A percentile compares a stretch with the other conserved stretches of the same genome.
phyloP scores from a whole-genome alignment of 2,113 vertebrate species.

The Hirundichthys speculiger region DNA sequence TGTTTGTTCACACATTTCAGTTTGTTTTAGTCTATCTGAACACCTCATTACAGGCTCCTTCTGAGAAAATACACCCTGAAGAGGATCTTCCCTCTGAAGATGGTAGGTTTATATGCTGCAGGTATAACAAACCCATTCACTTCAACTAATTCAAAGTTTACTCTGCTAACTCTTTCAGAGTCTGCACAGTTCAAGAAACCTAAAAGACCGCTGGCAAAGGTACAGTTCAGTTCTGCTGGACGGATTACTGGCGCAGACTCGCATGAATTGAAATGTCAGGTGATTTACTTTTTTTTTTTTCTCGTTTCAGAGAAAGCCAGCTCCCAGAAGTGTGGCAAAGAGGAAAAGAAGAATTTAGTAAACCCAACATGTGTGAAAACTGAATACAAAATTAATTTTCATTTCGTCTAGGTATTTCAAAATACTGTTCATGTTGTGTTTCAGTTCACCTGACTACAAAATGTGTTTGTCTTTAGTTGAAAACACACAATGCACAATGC shows the following conservation, averaged over 20 bases:
- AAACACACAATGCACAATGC: too few relatives aligned
- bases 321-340: constrained; percentile 41
- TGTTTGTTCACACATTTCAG: too few relatives aligned
- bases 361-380: neutral
- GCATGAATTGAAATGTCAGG: neutral
- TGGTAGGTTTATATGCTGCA: constrained; percentile 53
- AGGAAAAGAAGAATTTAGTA: constrained; percentile 63
- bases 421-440: constrained; percentile 22
- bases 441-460: neutral
- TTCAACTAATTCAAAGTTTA: neutral
- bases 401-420: constrained; percentile 3
- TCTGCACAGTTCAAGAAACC: constrained; percentile 82
- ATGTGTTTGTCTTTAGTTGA: too few relatives aligned
- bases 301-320: constrained; percentile 47
- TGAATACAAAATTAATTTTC: neutral
- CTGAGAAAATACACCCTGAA: constrained; percentile 6
- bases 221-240: constrained; percentile 46
- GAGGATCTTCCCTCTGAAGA: constrained; percentile 72
- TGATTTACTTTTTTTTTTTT: constrained; percentile 7
- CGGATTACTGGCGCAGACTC: neutral
- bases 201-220: constrained; percentile 57
- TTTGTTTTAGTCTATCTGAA: neutral
- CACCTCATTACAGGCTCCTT: constrained; percentile 38
- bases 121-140: neutral
- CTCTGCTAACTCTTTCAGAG: constrained; percentile 53